phyloP scores from a whole-genome alignment of 2,113 vertebrate species.

The Semicossyphus pulcher region DNA sequence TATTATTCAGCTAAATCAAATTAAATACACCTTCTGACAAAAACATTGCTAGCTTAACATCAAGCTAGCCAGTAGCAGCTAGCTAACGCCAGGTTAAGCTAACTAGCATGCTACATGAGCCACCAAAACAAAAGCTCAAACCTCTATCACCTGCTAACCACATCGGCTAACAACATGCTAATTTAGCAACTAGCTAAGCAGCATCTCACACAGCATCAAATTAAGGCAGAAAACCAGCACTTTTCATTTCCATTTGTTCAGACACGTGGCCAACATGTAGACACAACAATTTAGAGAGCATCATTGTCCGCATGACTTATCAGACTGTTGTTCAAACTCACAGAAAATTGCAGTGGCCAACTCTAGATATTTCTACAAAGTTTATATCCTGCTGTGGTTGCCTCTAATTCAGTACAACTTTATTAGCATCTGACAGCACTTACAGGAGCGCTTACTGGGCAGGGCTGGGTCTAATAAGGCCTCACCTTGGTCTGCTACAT shows the following conservation, averaged over 20 bases:
- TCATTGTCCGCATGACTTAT: too few species aligned
- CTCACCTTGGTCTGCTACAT: constrained; percentile 20
- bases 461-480: constrained; percentile 44
- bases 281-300: too few species aligned
- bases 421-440: constrained; percentile 76
- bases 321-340: too few species aligned
- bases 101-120: background rate
- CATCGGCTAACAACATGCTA: too few species aligned
- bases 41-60: background rate
- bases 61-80: background rate
- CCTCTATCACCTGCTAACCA: too few species aligned
- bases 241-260: too few species aligned
- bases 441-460: constrained; percentile 59
- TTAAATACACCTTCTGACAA: too few species aligned
- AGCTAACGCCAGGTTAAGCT: background rate
- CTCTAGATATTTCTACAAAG: constrained; percentile 11
- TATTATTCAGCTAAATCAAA: too few species aligned
- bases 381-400: constrained; percentile 23
- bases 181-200: too few species aligned
- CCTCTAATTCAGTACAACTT: constrained; percentile 45
- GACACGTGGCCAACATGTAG: too few species aligned
- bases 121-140: background rate
- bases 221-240: too few species aligned
- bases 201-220: too few species aligned
- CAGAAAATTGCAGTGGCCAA: background rate